Percentiles rank a stretch among this genome's conserved stretches.
phyloP scores from a whole-genome alignment of 2,888 invertebrate species.

The Cremastinae sp. region DNA sequence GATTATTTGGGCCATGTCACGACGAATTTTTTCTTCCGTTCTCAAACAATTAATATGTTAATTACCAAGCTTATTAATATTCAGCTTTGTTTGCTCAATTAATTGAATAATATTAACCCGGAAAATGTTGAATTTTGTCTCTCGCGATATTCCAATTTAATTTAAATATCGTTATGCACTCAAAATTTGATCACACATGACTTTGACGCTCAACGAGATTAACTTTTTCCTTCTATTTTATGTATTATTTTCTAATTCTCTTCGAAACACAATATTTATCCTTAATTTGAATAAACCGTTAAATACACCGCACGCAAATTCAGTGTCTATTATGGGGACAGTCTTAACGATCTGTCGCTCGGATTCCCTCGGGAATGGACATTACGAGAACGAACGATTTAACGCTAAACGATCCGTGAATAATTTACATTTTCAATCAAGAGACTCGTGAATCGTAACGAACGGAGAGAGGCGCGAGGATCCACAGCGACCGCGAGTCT shows the following conservation, averaged over 20 bases:
- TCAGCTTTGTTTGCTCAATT: conserved; percentile 3
- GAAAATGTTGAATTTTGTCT: neutral
- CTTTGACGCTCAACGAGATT: too few relatives aligned
- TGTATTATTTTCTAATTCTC: too few relatives aligned
- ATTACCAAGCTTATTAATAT: too few relatives aligned
- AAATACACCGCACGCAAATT: neutral
- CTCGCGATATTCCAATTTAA: too few relatives aligned
- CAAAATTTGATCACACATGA: too few relatives aligned
- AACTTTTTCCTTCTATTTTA: too few relatives aligned
- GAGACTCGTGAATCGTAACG: conserved; percentile 7
- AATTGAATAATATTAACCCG: conserved; percentile 10
- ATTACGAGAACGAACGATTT: conserved; percentile 30
- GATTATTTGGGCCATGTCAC: conserved; percentile 14
- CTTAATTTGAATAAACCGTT: conserved; percentile 6
- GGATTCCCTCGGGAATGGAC: conserved; percentile 2
- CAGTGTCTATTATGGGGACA: conserved; percentile 4
- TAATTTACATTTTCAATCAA: conserved; percentile 52
- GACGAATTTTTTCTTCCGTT: conserved; percentile 1
- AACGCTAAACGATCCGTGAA: conserved; percentile 46
- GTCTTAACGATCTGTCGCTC: conserved; percentile 18
- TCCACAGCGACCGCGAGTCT: neutral
- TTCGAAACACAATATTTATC: too few relatives aligned
- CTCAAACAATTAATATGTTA: too few relatives aligned
- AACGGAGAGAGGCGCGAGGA: conserved; percentile 15
- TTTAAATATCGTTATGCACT: too few relatives aligned